Base-by-base conservation (phyloP, 2,113 vertebrate species). In the Atherinomorus stipes region DNA sequence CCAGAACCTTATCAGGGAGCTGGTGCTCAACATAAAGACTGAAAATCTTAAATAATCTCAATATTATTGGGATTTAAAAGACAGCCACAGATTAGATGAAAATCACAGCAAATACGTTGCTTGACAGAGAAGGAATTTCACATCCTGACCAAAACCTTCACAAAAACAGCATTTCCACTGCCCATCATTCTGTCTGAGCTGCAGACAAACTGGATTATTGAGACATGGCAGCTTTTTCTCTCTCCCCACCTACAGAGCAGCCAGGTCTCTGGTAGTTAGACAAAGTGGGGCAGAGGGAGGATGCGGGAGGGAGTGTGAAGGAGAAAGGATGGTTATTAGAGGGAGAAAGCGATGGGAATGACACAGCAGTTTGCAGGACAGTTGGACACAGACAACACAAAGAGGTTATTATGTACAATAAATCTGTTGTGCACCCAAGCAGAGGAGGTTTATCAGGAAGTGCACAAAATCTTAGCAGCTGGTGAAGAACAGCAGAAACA, bases 351-450 rank as follows among this genome's bases (percentile, higher is more conserved):
- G 26, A 76, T 31, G 61, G 74, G 86, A 81, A 90, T 92, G 91
- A 93, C 90, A 89, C 87, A 90, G 90, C 91, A 86, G 65, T 90
- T 89, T 89, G 74, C 83, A 69, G 85, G 83, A 88, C 81, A 83
- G 61, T 71, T 65, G 65, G 52, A 60, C 69, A 76, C 52, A 64
- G 77, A 74, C 63, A 64, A 77, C 80, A 59, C 71, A 71, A 31
- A 22, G 50, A 61, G 44, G 54, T 31, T 34, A 25, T 79, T 60
- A 11, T 42, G 4, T 2, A 21, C n/a, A 87, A 85, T 80, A 74
- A 71, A 68, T 72, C 51, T 74, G 67, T 81, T 88, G 81, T 81
- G 50, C 66, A 60, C 44, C 58, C 9, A 5, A 62, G 70, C 76
- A 83, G 61, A 66, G 52, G 79, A 80, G 84, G 85, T 82, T 82